These are phyloP conservation scores for Cinclus cinclus DNA, from an alignment of 2,113 vertebrate species.

Conservation along the genomic window DNA sequence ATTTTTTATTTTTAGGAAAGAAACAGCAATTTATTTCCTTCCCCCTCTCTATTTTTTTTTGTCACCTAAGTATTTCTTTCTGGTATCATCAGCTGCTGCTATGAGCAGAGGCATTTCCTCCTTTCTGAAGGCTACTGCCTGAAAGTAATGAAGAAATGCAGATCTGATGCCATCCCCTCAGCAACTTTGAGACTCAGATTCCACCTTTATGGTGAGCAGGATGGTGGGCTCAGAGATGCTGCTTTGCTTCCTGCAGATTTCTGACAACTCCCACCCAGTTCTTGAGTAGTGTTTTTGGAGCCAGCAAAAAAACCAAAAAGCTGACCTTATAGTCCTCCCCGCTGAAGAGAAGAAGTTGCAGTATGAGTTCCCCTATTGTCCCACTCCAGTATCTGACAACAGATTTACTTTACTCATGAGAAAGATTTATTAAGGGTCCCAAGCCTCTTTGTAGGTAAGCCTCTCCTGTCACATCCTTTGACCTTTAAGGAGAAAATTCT, in stretches of 20 bases:
- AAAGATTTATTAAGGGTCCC: not conserved
- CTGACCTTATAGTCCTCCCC: not conserved
- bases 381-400: not conserved
- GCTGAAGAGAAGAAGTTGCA: not conserved
- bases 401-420: not conserved
- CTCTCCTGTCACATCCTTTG: not conserved
- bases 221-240: not conserved
- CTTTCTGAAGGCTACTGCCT: not conserved
- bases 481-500: not conserved
- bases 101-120: not conserved
- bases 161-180: not conserved
- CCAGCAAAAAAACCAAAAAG: not conserved
- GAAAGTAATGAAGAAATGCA: not conserved
- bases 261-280: rapidly evolving
- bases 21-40: not conserved
- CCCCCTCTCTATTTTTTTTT: not conserved
- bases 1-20: not conserved
- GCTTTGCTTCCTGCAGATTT: not conserved
- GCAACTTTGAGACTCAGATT: not conserved
- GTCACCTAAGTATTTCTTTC: not conserved
- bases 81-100: not conserved
- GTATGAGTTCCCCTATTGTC: not conserved
- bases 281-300: not conserved
- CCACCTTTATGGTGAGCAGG: not conserved
- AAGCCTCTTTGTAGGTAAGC: not conserved